Percentiles rank a stretch among this genome's conserved stretches.
Evolutionary conservation across 2,113 vertebrate species (phyloP).

Genomic region (Vulpes lagopus): DNA sequence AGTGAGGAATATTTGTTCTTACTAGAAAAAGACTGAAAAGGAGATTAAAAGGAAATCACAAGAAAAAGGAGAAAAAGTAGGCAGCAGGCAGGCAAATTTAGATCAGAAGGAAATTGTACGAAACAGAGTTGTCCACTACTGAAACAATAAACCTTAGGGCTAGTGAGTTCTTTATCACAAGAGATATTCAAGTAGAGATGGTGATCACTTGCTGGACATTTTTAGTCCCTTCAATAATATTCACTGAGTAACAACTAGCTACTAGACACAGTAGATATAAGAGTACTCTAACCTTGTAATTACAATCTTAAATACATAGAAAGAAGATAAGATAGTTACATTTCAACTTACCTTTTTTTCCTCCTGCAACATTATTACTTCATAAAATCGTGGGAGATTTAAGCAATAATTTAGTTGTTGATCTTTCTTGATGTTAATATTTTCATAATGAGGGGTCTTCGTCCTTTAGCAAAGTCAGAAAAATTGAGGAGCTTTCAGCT

Average conservation of each 20-base stretch:
- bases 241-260: not conserved
- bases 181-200: not conserved
- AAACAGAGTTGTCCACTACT: not conserved
- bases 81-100: not conserved
- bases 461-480: slow-evolving; percentile 86
- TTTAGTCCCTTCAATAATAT: not conserved
- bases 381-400: slow-evolving; percentile 86
- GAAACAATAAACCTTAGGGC: not conserved
- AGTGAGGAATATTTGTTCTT: not conserved
- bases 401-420: slow-evolving; percentile 83
- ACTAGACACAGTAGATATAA: not conserved
- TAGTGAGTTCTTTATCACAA: not conserved
- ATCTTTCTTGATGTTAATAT: slow-evolving; percentile 89
- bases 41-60: not conserved
- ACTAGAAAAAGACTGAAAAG: not conserved
- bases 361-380: slow-evolving; percentile 87
- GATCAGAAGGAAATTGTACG: not conserved
- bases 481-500: slow-evolving; percentile 82
- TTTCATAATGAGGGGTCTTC: slow-evolving; percentile 85
- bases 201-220: not conserved
- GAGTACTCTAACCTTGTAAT: slow-evolving; percentile 44
- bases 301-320: slow-evolving; percentile 67
- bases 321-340: slow-evolving; percentile 64
- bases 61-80: not conserved
- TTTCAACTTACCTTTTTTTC: slow-evolving; percentile 87